A percentile compares a stretch with the other conserved stretches of the same genome.
These are phyloP conservation scores for Spinus pinus DNA, from an alignment of 2,797 vertebrate species.

Conservation along the genomic window DNA sequence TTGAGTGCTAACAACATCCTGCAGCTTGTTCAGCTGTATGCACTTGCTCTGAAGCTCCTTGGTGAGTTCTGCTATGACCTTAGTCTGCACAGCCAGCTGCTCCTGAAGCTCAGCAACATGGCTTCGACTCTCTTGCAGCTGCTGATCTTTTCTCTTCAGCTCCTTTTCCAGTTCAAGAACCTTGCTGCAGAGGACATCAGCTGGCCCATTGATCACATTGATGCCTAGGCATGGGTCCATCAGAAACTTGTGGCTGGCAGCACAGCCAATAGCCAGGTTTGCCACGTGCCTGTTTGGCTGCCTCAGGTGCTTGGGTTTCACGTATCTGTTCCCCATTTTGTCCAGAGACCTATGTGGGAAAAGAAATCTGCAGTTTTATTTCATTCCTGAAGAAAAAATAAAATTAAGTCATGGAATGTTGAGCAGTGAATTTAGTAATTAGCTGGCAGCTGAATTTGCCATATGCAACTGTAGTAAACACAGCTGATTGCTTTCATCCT, in stretches of 20 bases:
- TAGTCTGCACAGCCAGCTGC: constrained; percentile 81
- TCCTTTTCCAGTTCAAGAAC: constrained; percentile 87
- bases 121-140: constrained; percentile 78
- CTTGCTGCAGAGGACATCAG: constrained; percentile 76
- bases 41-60: constrained; percentile 87
- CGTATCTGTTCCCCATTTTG: constrained; percentile 88
- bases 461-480: neutral
- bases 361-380: neutral
- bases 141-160: constrained; percentile 82
- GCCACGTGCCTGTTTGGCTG: constrained; percentile 63
- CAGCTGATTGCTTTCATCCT: neutral
- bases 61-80: constrained; percentile 81
- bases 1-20: constrained; percentile 79
- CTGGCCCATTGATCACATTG: constrained; percentile 27
- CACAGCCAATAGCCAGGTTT: constrained; percentile 42
- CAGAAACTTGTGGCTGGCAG: constrained; percentile 44
- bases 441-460: neutral
- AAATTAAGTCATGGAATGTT: neutral
- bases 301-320: constrained; percentile 87
- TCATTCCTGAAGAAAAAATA: neutral
- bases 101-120: constrained; percentile 81
- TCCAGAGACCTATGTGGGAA: constrained; percentile 46
- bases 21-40: constrained; percentile 85
- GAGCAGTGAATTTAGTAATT: neutral
- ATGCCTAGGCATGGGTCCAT: neutral